Evolutionary conservation across 2,797 vertebrate species (phyloP).

Genomic region (Morelia viridis): DNA sequence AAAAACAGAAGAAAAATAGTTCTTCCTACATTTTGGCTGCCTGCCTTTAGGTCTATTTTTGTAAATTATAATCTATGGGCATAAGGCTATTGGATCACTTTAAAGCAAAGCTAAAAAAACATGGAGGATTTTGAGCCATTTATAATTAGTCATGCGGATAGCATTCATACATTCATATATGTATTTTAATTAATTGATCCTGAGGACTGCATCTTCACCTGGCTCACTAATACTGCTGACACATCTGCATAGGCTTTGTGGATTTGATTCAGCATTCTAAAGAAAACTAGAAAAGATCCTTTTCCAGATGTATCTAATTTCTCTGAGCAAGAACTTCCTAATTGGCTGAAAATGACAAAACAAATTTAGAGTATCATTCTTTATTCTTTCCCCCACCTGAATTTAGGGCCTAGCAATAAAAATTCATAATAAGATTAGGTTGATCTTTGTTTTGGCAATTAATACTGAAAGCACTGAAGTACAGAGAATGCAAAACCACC

Average conservation of each 20-base stretch:
- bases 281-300: neutral
- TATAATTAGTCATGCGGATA: constrained; percentile 19
- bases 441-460: neutral
- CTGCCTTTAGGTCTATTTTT: constrained; percentile 40
- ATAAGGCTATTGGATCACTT: constrained; percentile 58
- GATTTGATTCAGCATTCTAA: neutral
- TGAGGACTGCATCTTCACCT: constrained; percentile 47
- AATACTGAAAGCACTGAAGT: neutral
- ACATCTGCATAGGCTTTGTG: neutral
- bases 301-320: neutral
- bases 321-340: neutral
- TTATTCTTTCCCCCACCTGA: neutral
- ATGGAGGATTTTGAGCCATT: constrained; percentile 29
- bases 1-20: neutral
- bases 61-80: constrained; percentile 55
- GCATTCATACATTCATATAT: neutral
- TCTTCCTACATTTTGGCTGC: constrained; percentile 31
- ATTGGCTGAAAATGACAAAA: constrained; percentile 10
- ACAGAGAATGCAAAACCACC: neutral
- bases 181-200: constrained; percentile 15
- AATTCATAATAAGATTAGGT: constrained; percentile 25
- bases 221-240: neutral
- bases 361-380: neutral
- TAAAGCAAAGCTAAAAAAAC: constrained; percentile 49
- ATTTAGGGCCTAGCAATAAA: neutral